Conservation (phyloP, 2,888 invertebrate genomes). For the Brachyopa scutellaris region DNA sequence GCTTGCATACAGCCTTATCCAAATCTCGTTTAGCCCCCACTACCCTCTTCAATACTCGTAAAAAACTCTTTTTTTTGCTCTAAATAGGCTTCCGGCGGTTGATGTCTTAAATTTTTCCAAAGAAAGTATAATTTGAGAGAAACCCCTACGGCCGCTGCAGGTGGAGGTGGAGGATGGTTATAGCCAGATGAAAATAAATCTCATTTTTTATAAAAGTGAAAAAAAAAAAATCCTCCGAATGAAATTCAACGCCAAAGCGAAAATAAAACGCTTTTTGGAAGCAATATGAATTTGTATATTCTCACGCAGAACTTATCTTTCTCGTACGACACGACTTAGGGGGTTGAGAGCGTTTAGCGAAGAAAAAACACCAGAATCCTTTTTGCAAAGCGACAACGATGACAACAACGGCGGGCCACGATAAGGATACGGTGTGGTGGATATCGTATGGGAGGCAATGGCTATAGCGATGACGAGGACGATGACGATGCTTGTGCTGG, state of each 20-base stretch:
- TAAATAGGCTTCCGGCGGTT: too few species aligned
- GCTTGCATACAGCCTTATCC: too few species aligned
- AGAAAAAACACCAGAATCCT: constrained; percentile 57
- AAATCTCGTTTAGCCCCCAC: too few species aligned
- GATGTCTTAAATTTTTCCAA: constrained; percentile 53
- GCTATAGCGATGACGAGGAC: neutral
- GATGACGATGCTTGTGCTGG: neutral
- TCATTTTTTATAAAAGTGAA: too few species aligned
- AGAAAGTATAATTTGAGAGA: constrained; percentile 41
- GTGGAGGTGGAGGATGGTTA: neutral
- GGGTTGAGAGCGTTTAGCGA: constrained; percentile 20
- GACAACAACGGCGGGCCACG: constrained; percentile 1
- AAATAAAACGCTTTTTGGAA: constrained; percentile 57
- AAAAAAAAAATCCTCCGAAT: constrained; percentile 46
- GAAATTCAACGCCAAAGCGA: constrained; percentile 59
- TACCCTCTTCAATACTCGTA: too few species aligned
- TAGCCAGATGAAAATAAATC: constrained; percentile 19
- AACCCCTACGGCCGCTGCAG: constrained; percentile 8
- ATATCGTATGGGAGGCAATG: constrained; percentile 2
- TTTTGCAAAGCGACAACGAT: constrained; percentile 46
- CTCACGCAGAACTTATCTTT: constrained; percentile 57
- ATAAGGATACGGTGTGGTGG: constrained; percentile 30
- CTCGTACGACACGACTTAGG: neutral
- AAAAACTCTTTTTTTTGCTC: too few species aligned
- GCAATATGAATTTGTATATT: constrained; percentile 51